Conservation (phyloP, 2,888 invertebrate genomes). For the Villa cingulata region DNA sequence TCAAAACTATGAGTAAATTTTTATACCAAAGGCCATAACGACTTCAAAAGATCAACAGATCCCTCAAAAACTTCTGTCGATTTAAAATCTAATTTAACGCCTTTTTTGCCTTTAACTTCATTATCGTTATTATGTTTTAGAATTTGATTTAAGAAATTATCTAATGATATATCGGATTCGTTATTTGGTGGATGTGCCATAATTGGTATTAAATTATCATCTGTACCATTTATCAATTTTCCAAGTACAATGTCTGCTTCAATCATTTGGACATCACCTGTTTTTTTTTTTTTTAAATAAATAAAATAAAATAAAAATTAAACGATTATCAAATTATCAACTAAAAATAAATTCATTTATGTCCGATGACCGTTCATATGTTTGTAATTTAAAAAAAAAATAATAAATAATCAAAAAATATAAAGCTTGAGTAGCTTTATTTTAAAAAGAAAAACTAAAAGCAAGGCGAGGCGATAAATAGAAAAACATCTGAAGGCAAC, state of each 20-base stretch:
- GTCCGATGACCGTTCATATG: too few species aligned
- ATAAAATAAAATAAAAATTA: neutral
- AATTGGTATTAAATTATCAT: conserved; percentile 46
- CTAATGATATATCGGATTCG: conserved; percentile 59
- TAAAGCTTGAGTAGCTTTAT: too few species aligned
- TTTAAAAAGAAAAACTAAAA: too few species aligned
- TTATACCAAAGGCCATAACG: conserved; percentile 32
- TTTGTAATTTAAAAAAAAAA: too few species aligned
- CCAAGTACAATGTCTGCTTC: conserved; percentile 76
- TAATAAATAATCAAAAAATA: too few species aligned
- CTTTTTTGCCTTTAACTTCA: conserved; percentile 41
- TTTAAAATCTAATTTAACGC: conserved; percentile 83
- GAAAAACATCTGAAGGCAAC: too few species aligned
- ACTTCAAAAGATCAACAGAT: conserved; percentile 39
- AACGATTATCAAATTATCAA: too few species aligned
- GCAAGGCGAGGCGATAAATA: too few species aligned
- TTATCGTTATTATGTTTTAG: conserved; percentile 38
- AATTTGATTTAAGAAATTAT: conserved; percentile 52
- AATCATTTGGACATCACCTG: conserved; percentile 57
- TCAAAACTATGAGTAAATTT: neutral
- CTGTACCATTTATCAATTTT: conserved; percentile 37
- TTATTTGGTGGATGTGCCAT: conserved; percentile 76
- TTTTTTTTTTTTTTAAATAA: too few species aligned
- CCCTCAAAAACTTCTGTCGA: conserved; percentile 54
- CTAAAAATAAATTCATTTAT: too few species aligned